Percentiles rank a stretch among this genome's conserved stretches.
Evolutionary conservation across 2,888 invertebrate genomes (phyloP).

Genomic region (Harpagoxenus sublaevis): DNA sequence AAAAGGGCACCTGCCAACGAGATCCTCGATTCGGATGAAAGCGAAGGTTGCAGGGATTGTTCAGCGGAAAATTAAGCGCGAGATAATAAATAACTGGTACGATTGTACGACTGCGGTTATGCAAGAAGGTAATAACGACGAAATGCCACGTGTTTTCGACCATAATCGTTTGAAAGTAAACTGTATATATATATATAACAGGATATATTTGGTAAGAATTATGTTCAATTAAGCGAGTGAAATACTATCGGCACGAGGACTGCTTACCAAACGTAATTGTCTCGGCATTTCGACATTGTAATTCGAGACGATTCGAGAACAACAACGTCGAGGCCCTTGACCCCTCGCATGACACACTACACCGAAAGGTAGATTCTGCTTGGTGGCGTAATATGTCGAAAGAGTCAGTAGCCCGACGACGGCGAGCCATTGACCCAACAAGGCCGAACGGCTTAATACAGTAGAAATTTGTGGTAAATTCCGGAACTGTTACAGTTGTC

Average conservation of each 20-base stretch:
- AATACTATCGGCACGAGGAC: constrained; percentile 51
- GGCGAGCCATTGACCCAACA: constrained; percentile 81
- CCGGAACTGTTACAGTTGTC: background rate
- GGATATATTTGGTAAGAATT: constrained; percentile 7
- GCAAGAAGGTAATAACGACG: constrained; percentile 14
- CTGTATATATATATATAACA: background rate
- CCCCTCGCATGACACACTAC: constrained; percentile 53
- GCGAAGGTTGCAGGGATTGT: constrained; percentile 60
- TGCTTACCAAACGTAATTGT: constrained; percentile 55
- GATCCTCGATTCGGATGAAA: constrained; percentile 58
- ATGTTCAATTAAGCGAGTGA: constrained; percentile 21
- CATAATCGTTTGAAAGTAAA: constrained; percentile 14
- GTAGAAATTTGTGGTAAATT: constrained; percentile 32
- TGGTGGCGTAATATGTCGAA: constrained; percentile 55
- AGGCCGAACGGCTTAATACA: constrained; percentile 76
- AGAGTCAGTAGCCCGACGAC: constrained; percentile 54
- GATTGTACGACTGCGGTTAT: constrained; percentile 4
- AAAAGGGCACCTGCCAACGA: constrained; percentile 69
- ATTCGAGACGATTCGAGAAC: constrained; percentile 56
- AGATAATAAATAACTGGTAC: background rate
- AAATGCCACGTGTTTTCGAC: constrained; percentile 40
- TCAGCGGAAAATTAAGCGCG: constrained; percentile 1
- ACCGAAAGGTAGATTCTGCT: constrained; percentile 42
- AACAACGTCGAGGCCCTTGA: constrained; percentile 59
- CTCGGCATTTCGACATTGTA: constrained; percentile 62